A percentile compares a stretch with the other conserved stretches of the same genome.
phyloP scores from a whole-genome alignment of 2,888 invertebrate species.

The Coelogynopora nodosa region DNA sequence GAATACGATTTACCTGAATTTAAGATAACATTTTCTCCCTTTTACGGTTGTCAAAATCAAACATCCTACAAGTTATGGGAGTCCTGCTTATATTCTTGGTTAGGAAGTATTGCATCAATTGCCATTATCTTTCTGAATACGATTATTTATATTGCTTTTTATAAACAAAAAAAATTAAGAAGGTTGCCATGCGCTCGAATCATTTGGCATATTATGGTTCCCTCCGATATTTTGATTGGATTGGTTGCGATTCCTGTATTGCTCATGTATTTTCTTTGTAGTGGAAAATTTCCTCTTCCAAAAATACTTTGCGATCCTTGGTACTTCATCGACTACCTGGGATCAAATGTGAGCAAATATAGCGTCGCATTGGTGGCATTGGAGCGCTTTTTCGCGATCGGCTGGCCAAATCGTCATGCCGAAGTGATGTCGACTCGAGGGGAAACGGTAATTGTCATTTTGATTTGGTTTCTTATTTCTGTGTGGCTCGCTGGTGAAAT shows the following conservation, averaged over 20 bases:
- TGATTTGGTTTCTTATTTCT: background rate
- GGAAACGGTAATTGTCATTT: background rate
- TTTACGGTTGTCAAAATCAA: background rate
- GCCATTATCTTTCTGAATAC: background rate
- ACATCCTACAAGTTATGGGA: background rate
- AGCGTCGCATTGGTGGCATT: background rate
- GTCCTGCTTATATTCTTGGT: background rate
- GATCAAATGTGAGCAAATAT: slow-evolving; percentile 10
- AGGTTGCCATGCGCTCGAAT: background rate
- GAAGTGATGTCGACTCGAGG: background rate
- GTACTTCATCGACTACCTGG: background rate
- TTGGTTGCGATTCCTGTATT: background rate
- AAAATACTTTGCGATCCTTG: background rate
- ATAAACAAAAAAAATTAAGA: background rate
- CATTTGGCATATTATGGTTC: background rate
- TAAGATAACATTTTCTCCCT: background rate
- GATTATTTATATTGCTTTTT: background rate
- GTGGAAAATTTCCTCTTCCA: background rate
- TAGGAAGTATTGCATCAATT: background rate
- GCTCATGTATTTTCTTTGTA: background rate
- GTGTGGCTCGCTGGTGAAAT: background rate
- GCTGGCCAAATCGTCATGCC: background rate
- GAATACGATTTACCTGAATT: background rate
- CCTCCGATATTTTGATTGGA: background rate
- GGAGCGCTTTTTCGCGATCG: background rate